Conservation (phyloP, 37 sponge, comb jelly and placozoan species). For the Cliona cf. orientalis region DNA sequence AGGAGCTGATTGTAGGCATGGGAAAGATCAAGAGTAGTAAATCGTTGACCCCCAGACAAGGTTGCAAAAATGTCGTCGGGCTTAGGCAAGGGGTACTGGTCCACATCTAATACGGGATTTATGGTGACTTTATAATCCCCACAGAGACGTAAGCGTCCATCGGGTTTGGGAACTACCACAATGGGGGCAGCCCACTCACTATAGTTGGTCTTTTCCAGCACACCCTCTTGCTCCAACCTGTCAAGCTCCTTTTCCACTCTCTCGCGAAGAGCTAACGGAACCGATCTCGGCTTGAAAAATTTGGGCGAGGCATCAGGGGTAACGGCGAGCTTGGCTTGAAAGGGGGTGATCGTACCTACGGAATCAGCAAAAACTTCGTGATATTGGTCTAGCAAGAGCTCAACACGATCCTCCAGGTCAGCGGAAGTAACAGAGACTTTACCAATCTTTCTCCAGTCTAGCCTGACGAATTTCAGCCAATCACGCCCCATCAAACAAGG, state of each 20-base stretch:
- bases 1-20: constrained; percentile 39
- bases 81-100: constrained; percentile 34
- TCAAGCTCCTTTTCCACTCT: constrained; percentile 20
- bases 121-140: constrained; percentile 49
- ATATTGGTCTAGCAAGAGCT: constrained; percentile 17
- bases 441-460: constrained; percentile 17
- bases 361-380: constrained; percentile 31
- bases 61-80: constrained; percentile 43
- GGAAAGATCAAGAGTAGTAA: constrained; percentile 34
- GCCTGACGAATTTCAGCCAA: constrained; percentile 2
- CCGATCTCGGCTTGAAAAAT: constrained; percentile 14
- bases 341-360: constrained; percentile 11
- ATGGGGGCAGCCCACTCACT: constrained; percentile 44
- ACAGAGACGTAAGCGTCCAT: constrained; percentile 15
- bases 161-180: constrained; percentile 22
- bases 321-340: constrained; percentile 12
- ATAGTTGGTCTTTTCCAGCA: background rate
- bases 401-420: background rate
- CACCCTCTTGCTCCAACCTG: constrained; percentile 16
- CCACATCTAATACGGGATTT: constrained; percentile 18
- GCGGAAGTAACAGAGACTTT: background rate
- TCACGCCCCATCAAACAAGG: constrained; percentile 20
- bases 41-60: constrained; percentile 2
- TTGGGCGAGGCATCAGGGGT: constrained; percentile 10
- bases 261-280: constrained; percentile 21